These are phyloP conservation scores for Lymantria monacha DNA, from an alignment of 2,888 invertebrate species.

Conservation along the genomic window DNA sequence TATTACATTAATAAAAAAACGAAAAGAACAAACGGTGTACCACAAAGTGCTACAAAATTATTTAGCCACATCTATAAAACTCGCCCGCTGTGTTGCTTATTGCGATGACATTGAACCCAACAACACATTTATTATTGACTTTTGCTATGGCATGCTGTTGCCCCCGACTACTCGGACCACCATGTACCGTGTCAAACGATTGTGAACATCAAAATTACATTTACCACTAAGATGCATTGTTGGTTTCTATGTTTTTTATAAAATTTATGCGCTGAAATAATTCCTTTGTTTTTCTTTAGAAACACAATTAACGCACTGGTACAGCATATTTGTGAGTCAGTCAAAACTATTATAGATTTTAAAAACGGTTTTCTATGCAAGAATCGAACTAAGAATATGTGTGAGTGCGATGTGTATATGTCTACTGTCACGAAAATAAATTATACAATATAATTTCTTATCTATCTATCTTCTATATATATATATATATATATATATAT, in stretches of 20 bases:
- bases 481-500: too few relatives aligned
- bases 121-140: constrained; percentile 19
- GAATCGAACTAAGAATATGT: too few relatives aligned
- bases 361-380: too few relatives aligned
- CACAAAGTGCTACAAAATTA: not conserved
- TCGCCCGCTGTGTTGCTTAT: constrained; percentile 26
- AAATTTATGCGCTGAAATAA: too few relatives aligned
- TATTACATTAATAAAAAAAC: not conserved
- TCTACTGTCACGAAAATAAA: too few relatives aligned
- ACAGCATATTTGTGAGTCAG: too few relatives aligned
- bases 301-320: too few relatives aligned
- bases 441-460: too few relatives aligned
- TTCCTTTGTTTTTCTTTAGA: too few relatives aligned
- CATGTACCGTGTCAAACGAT: constrained; percentile 1
- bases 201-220: constrained; percentile 7
- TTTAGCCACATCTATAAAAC: constrained; percentile 1
- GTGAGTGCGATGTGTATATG: too few relatives aligned
- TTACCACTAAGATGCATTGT: not conserved
- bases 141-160: constrained; percentile 11
- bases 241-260: not conserved
- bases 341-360: too few relatives aligned
- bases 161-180: constrained; percentile 4
- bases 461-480: too few relatives aligned
- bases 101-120: constrained; percentile 24
- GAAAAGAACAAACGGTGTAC: not conserved